phyloP scores from a whole-genome alignment of 2,113 vertebrate species.

The Felis catus region F.catus_Fca126_mat1.0 CM031423.1:68561501-68562000 shows the following conservation, averaged over 20 bases:
- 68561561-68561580: background rate
- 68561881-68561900: background rate
- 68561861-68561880: background rate
- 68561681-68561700: background rate
- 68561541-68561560: background rate
- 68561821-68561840: fast-evolving
- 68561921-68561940: background rate
- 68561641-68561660: background rate
- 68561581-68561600: background rate
- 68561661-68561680: background rate
- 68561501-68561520: background rate
- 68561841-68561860: background rate
- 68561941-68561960: background rate
- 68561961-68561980: background rate
- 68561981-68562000: background rate
- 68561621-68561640: background rate
- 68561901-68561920: background rate
- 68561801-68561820: fast-evolving
- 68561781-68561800: background rate
- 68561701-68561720: background rate
- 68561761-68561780: background rate
- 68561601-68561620: background rate
- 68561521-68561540: background rate
- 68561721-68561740: background rate
- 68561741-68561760: fast-evolving